These are phyloP conservation scores for Stegodyphus dumicola DNA, from an alignment of 1,140 invertebrate species.

Conservation along the genomic window DNA sequence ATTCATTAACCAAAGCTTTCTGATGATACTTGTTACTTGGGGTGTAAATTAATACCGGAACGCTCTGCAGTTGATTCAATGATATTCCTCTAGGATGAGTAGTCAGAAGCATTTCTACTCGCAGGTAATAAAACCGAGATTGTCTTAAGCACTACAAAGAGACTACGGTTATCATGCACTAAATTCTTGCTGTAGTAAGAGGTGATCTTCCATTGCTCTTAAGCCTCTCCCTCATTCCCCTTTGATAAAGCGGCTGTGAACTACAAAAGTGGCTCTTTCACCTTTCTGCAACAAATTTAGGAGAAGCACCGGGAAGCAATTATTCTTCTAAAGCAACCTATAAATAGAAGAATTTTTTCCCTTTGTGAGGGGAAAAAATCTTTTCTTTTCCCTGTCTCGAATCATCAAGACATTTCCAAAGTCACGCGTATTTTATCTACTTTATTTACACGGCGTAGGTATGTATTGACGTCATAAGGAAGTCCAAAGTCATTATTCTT, in stretches of 20 bases:
- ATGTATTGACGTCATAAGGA: conserved; percentile 14
- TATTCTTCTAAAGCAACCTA: conserved; percentile 26
- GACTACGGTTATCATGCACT: neutral
- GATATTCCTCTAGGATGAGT: no score
- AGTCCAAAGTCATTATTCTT: conserved; percentile 15
- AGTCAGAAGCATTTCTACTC: no score
- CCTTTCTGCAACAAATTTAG: conserved; percentile 18
- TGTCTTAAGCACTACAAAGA: neutral
- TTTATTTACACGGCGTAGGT: conserved; percentile 16
- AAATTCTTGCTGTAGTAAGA: neutral
- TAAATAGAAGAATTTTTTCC: conserved; percentile 28
- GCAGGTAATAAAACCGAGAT: no score
- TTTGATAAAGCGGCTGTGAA: conserved; percentile 1
- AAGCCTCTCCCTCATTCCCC: conserved; percentile 1
- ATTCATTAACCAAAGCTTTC: no score
- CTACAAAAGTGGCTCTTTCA: conserved; percentile 6
- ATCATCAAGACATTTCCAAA: conserved; percentile 15
- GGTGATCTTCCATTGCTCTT: no score
- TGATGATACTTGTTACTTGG: no score
- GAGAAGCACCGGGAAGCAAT: conserved; percentile 13
- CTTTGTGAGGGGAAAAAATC: neutral
- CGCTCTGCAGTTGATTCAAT: no score
- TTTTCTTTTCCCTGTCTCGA: neutral
- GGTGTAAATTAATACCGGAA: no score
- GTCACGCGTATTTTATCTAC: conserved; percentile 36